Conservation (phyloP, 2,888 invertebrate species). For the Clusia tigrina region DNA sequence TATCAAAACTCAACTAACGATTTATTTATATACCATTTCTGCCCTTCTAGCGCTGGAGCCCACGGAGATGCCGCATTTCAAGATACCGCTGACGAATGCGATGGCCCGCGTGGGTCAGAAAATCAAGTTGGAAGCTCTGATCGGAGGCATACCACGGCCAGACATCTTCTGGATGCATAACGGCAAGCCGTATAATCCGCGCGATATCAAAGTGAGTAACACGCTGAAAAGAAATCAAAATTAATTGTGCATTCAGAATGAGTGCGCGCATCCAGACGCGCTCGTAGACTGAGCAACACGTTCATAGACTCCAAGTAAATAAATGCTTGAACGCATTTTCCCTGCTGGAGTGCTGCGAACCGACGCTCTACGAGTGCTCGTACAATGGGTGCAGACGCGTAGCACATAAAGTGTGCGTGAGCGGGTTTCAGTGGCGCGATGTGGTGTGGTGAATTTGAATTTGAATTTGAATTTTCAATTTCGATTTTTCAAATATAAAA, state of each 20-base stretch:
- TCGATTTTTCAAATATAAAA: too few relatives aligned
- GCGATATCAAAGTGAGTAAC: constrained; percentile 70
- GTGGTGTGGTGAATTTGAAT: not conserved
- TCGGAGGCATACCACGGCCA: constrained; percentile 72
- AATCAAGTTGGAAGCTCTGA: constrained; percentile 75
- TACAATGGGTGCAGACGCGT: too few relatives aligned
- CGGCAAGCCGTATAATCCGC: constrained; percentile 71
- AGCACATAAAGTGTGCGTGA: not conserved
- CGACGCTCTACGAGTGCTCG: too few relatives aligned
- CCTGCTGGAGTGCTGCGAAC: not conserved
- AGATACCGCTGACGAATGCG: constrained; percentile 72
- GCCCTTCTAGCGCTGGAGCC: constrained; percentile 69
- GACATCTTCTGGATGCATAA: constrained; percentile 74
- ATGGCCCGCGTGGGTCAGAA: constrained; percentile 78
- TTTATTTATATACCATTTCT: too few relatives aligned
- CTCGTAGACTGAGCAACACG: too few relatives aligned
- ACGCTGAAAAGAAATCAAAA: not conserved
- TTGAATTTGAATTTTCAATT: too few relatives aligned
- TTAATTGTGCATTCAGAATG: constrained; percentile 18
- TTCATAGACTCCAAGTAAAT: not conserved
- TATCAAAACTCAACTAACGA: too few relatives aligned
- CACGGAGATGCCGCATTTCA: constrained; percentile 71
- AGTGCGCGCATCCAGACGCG: constrained; percentile 67
- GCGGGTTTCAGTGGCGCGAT: not conserved
- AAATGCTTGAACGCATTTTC: not conserved